Evolutionary conservation across 2,113 vertebrate genomes (phyloP).

Genomic region (Channa maculata): DNA sequence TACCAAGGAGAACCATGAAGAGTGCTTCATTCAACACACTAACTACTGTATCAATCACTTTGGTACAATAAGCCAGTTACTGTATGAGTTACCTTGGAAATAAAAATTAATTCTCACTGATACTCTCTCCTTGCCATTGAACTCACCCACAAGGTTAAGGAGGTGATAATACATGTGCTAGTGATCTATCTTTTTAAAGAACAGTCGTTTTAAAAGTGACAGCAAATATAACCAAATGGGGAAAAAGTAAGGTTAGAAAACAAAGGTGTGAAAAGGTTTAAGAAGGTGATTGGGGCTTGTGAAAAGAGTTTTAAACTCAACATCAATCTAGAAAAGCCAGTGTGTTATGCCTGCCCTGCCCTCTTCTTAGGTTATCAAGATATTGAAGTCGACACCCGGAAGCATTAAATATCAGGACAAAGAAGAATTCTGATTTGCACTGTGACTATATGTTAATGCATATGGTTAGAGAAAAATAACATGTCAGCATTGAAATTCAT

Average conservation of each 20-base stretch:
- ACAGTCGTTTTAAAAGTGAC: constrained; percentile 24
- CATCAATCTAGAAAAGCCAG: constrained; percentile 1
- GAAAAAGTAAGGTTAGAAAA: constrained; percentile 45
- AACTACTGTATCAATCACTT: constrained; percentile 9
- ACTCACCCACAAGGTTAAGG: neutral
- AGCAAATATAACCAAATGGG: constrained; percentile 21
- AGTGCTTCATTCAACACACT: neutral
- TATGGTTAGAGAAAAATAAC: neutral
- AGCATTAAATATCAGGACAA: neutral
- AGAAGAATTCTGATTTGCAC: constrained; percentile 5
- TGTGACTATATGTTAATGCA: constrained; percentile 11
- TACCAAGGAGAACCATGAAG: neutral
- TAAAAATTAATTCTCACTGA: neutral
- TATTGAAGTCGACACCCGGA: too few relatives aligned
- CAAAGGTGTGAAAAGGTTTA: constrained; percentile 11
- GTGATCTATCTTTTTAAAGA: constrained; percentile 12
- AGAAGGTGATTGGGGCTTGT: neutral
- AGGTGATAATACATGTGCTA: constrained; percentile 7
- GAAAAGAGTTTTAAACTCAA: neutral
- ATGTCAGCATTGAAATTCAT: constrained; percentile 30
- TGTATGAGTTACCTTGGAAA: neutral
- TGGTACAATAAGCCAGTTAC: neutral
- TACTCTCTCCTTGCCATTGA: neutral
- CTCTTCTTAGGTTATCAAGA: neutral
- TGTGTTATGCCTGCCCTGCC: neutral